Evolutionary conservation across 2,797 vertebrate species (phyloP), one percentile per base, ranked within the genome.

Genomic region (Premnoplex brunnescens): DNA sequence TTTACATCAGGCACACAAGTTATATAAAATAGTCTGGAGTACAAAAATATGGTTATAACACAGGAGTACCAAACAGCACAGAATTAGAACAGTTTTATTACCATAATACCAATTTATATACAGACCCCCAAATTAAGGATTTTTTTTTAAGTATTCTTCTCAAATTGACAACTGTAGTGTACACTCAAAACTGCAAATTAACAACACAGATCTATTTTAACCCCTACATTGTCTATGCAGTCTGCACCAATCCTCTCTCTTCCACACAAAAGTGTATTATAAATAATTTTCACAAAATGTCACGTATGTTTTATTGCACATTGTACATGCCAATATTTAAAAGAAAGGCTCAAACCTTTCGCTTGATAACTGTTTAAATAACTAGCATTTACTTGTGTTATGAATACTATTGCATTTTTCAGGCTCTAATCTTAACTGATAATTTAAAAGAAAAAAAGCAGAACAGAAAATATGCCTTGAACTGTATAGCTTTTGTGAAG

Each of bases 261-360:
- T 96, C 93, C 97, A 97, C 91, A 97, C 96, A 95, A 96, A 97
- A 91, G 95, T 84, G 80, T 95, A 96, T 96, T 97, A 98, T 98
- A 98, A 98, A 98, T 98, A 98, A 97, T 91, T 96, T 95, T 96
- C 97, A 96, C 95, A 97, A 96, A 97, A 95, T 88, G 95, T 92
- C 89, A 85, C 64, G 79, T 95, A 96, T 95, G 92, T 69, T 95
- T 96, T 98, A 98, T 98, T 98, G 97, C 97, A 98, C 97, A 96
- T 97, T 69, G 83, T 97, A 97, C 88, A 94, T 96, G 95, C 96
- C 95, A 67, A 94, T 91, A 87, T 68, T 91, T 85, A 96, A 91
- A 96, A 88, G 94, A 97, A 93, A 93, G 93, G 94, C 74, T 85
- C 60, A 52, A 81, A 85, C 88, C 93, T 79, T 96, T 92, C 51